Conservation (phyloP, 1,140 invertebrate species). For the Aphis gossypii region DNA sequence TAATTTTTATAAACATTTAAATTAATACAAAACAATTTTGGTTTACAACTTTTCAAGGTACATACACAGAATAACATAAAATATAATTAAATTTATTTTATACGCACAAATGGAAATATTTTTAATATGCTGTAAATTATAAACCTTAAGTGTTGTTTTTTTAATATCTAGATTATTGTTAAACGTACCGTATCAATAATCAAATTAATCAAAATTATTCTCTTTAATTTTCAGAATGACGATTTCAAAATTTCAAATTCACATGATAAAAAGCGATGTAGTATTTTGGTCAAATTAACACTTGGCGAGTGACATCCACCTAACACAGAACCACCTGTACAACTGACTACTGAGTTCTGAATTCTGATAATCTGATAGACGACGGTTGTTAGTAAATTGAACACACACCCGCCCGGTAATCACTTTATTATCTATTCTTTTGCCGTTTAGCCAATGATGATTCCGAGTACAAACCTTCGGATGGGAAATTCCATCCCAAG, state of each 20-base stretch:
- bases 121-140: neutral
- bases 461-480: neutral
- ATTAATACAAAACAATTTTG: neutral
- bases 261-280: neutral
- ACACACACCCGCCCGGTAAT: too few species aligned
- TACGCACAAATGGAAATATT: neutral
- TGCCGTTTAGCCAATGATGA: neutral
- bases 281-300: too few species aligned
- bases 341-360: too few species aligned
- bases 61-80: neutral
- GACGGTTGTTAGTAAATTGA: too few species aligned
- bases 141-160: neutral
- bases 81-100: neutral
- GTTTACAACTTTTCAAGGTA: neutral
- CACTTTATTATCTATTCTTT: neutral
- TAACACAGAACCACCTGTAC: too few species aligned
- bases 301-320: too few species aligned
- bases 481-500: too few species aligned
- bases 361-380: too few species aligned
- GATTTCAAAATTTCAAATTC: neutral
- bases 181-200: neutral
- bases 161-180: neutral
- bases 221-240: too few species aligned
- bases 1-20: neutral
- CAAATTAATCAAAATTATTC: neutral